Evolutionary conservation across 1,140 invertebrate species (phyloP), one percentile per base, ranked within the genome.

Genomic region (Oreohelix idahoensis): DNA sequence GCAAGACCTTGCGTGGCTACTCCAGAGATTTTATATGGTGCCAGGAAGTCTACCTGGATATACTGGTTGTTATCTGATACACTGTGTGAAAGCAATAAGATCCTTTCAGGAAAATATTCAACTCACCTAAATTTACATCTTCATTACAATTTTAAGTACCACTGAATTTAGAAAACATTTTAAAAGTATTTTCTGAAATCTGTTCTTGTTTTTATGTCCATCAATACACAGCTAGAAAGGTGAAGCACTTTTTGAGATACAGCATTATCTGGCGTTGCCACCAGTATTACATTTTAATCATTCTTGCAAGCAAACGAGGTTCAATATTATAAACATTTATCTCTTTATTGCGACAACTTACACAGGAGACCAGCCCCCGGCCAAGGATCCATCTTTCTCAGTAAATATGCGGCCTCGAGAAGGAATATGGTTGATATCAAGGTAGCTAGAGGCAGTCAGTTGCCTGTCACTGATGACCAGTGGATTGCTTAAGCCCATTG

Each of bases 11-110:
- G 95, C 0, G 96, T 97, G n/a, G 94, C 93, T 15, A 98, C 92
- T 71, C 96, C 96, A 20, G 96, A 96, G 15, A 97, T 91, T 87
- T 95, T 95, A 58, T 96, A 94, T 0, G 94, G 94, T 51, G 95
- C 94, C 26, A 95, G 90, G 88, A 97, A 97, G 91, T 97, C 95
- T 26, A 91, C 88, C 75, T 90, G 85, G 32, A 91, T 89, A 84
- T 84, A 90, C 51, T 91, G 89, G 58, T 85, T 79, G 0, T 84
- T 84, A 45, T 90, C 85, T 53, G 82, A 84, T 11, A 84, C 79
- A 70, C 89, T 88, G 71, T 75, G 86, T 81, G 69, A 69, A 38
- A 39, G 71, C 51, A 73, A 58, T 45, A 49, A 49, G 45, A 49
- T 11, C n/a, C n/a, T 45, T 5, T 45, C 42, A 45, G 5, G 15